Evolutionary conservation across 2,888 invertebrate species (phyloP).

Genomic region (Lithophane socia): DNA sequence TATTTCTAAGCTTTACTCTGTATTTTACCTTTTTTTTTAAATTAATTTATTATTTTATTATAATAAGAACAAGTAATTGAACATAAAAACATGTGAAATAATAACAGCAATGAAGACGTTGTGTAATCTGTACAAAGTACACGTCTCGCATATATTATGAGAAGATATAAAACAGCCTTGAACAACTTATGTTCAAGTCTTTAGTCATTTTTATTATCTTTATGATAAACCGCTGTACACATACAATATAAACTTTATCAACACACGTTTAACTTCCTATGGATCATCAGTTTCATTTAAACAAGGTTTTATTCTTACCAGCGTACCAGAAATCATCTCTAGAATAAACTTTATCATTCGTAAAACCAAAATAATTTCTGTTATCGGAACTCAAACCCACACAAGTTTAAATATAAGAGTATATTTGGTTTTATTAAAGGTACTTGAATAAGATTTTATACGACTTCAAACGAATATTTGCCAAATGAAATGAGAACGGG

Average conservation of each 20-base stretch:
- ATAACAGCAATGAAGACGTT: slow-evolving; percentile 59
- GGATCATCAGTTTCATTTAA: background rate
- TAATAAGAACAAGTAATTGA: slow-evolving; percentile 34
- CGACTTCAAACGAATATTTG: slow-evolving; percentile 25
- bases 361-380: slow-evolving; percentile 13
- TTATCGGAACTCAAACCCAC: slow-evolving; percentile 5
- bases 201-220: slow-evolving; percentile 52
- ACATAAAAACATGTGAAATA: slow-evolving; percentile 48
- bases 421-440: slow-evolving; percentile 16
- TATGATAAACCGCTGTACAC: slow-evolving; percentile 36
- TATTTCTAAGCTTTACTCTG: too few relatives aligned
- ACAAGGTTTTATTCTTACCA: slow-evolving; percentile 7
- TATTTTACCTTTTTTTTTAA: too few relatives aligned
- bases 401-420: slow-evolving; percentile 26
- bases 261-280: slow-evolving; percentile 15
- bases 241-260: slow-evolving; percentile 31
- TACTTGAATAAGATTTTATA: slow-evolving; percentile 20
- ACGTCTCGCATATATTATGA: slow-evolving; percentile 51
- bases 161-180: slow-evolving; percentile 55
- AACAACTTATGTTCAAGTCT: slow-evolving; percentile 28
- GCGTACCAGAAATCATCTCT: background rate
- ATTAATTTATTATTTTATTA: too few relatives aligned
- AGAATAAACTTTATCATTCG: slow-evolving; percentile 21
- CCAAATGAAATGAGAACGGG: slow-evolving; percentile 22
- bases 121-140: slow-evolving; percentile 52